These are phyloP conservation scores for Enteromius paludinosus DNA, from an alignment of 2,797 vertebrate genomes.

Conservation along the genomic window DNA sequence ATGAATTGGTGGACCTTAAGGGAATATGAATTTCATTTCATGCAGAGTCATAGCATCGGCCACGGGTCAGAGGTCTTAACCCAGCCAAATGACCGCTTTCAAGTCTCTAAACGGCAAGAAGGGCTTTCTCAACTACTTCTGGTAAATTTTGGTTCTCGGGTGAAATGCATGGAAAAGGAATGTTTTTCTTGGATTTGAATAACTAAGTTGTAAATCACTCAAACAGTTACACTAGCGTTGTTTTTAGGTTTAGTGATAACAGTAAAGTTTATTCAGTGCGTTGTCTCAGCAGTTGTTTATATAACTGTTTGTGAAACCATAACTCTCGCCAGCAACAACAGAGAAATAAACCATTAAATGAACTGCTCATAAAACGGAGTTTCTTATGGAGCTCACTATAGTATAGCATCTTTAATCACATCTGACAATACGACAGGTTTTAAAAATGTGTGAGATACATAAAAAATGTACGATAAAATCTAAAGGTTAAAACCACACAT, in stretches of 20 bases:
- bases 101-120: conserved; percentile 19
- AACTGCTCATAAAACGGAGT: conserved; percentile 3
- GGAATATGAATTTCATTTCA: conserved; percentile 77
- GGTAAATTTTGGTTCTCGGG: conserved; percentile 30
- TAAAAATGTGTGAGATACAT: not conserved
- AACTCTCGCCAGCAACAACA: not conserved
- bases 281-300: conserved; percentile 43
- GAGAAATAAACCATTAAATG: not conserved
- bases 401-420: conserved; percentile 9
- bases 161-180: conserved; percentile 15
- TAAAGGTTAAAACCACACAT: conserved; percentile 33
- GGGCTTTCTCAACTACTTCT: conserved; percentile 39
- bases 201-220: conserved; percentile 44
- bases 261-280: conserved; percentile 27
- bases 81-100: conserved; percentile 63
- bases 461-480: not conserved
- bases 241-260: conserved; percentile 41
- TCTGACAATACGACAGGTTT: not conserved
- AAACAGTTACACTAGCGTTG: conserved; percentile 31
- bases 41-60: conserved; percentile 62
- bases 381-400: not conserved
- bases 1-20: conserved; percentile 71
- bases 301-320: conserved; percentile 17
- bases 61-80: conserved; percentile 58
- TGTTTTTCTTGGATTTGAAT: conserved; percentile 55